phyloP scores from a whole-genome alignment of 2,888 invertebrate species.

The Tricholauxania praeusta region DNA sequence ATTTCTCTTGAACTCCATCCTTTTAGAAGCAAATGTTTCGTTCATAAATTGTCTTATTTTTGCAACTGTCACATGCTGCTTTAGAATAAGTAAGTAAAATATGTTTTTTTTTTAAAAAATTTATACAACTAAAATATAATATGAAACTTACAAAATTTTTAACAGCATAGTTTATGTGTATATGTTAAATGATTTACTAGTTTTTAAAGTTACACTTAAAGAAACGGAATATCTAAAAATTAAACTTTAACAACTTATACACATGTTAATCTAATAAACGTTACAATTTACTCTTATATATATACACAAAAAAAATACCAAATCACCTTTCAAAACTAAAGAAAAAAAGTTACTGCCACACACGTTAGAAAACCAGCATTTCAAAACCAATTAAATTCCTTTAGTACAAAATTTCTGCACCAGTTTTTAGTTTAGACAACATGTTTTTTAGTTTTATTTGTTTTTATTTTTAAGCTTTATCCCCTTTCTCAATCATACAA shows the following conservation, averaged over 20 bases:
- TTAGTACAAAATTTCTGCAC: conserved; percentile 42
- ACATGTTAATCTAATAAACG: conserved; percentile 54
- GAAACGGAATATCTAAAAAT: conserved; percentile 27
- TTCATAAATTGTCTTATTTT: no score
- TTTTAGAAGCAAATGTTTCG: no score
- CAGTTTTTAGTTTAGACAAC: conserved; percentile 39
- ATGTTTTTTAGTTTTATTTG: conserved; percentile 43
- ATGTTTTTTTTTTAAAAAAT: no score
- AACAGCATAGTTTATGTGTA: conserved; percentile 62
- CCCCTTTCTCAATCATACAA: conserved; percentile 38
- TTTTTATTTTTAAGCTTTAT: conserved; percentile 13
- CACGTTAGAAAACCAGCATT: conserved; percentile 39
- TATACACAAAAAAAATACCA: conserved; percentile 3
- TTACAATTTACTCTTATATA: conserved; percentile 1
- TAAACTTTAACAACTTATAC: conserved; percentile 59
- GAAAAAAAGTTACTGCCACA: conserved; percentile 35
- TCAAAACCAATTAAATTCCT: conserved; percentile 21
- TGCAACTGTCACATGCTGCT: no score
- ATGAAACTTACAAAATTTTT: conserved; percentile 23
- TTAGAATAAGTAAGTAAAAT: no score
- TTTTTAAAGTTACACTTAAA: conserved; percentile 34
- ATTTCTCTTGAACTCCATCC: no score
- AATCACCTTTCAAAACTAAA: conserved; percentile 14
- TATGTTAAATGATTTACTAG: conserved; percentile 19
- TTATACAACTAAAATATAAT: no score